Conservation (phyloP, 2,113 vertebrate species). For the Craseonycteris thonglongyai region DNA sequence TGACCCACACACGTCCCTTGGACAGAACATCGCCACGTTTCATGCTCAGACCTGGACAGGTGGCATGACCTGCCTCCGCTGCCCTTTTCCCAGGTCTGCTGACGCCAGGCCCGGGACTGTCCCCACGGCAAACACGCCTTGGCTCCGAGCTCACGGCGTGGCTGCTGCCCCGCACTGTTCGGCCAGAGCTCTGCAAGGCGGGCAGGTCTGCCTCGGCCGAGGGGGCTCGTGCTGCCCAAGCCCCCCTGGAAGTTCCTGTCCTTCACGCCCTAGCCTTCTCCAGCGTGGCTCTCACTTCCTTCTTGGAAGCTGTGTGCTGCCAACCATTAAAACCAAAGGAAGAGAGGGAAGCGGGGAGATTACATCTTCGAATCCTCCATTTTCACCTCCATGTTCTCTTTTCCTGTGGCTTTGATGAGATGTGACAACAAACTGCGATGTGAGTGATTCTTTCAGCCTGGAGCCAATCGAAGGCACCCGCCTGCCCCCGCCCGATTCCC, state of each 20-base stretch:
- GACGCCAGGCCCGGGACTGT: background rate
- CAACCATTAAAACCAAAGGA: too few species aligned
- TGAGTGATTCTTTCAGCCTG: background rate
- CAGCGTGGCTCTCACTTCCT: background rate
- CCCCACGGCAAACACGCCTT: too few species aligned
- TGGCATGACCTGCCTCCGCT: rapidly evolving
- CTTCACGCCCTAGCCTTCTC: background rate
- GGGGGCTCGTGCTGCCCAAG: rapidly evolving
- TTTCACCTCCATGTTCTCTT: background rate
- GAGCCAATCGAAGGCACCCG: background rate
- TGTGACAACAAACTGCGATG: background rate
- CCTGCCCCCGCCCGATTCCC: background rate
- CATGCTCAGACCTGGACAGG: background rate
- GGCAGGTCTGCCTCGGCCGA: too few species aligned
- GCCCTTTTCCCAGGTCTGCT: background rate
- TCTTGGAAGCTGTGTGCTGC: background rate
- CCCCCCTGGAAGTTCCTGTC: background rate
- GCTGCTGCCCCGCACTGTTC: rapidly evolving
- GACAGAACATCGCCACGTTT: rapidly evolving
- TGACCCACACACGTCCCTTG: too few species aligned
- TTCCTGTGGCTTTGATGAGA: background rate
- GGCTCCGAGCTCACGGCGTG: too few species aligned
- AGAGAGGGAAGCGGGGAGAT: too few species aligned
- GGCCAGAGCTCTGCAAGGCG: rapidly evolving
- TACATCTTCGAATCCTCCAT: background rate